Base-by-base conservation (phyloP, 2,797 vertebrate species). In the Petrocephalus sullivani region DNA sequence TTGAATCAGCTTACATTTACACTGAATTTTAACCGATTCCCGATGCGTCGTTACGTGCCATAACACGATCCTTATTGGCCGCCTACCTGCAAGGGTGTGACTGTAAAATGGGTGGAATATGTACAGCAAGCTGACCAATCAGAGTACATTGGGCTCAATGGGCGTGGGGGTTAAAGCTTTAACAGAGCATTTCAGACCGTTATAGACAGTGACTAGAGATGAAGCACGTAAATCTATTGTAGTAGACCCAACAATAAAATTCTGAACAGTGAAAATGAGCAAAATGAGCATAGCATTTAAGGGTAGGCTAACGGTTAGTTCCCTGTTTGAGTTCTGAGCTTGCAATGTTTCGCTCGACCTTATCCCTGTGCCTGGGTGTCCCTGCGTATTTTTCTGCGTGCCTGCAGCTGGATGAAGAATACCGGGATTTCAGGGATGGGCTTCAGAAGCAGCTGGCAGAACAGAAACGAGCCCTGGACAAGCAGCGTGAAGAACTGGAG, bases 401-500 rank as follows among this genome's bases (percentile, higher is more conserved):
- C 37, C 9, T 85, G 81, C 85, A 99, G 98, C 96, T 98, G 88
- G 97, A 99, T 92, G 96, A 96, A 64, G 97, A 99, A 85, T 98
- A 98, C 90, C 92, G 97, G 91, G 96, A 94, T 81, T 99, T 98
- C 93, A 97, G 97, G 91, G 96, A 96, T 78, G 97, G 97, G 93
- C 97, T 95, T 88, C 97, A 97, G 93, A 97, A 97, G 91, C 97
- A 98, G 93, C 95, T 98, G 91, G 93, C 96, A 0, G 97, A 98
- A 88, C 96, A 97, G 92, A 97, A 97, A 78, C 89, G 96, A 49
- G 91, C 94, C 0, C 93, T 98, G 87, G 98, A 99, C 90, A 98
- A 98, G 90, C 94, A 97, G 91, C 96, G 97, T 0, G 54, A 94
- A 46, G 98, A 98, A 0, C 92, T 98, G 58, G 97, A 98, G 88